Conservation (phyloP, 2,888 invertebrate genomes). For the Sclerodermus sp. region DNA sequence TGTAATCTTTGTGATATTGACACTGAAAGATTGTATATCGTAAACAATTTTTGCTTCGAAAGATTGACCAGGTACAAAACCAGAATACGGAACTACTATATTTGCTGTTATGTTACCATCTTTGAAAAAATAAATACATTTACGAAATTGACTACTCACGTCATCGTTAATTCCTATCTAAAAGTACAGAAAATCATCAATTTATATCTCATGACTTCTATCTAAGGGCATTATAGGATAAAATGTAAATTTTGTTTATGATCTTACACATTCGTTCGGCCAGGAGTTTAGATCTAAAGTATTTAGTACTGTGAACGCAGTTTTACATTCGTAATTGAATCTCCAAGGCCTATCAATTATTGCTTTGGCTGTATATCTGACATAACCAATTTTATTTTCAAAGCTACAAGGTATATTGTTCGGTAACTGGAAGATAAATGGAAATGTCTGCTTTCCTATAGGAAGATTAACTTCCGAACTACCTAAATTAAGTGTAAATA, state of each 20-base stretch:
- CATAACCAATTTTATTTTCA: slow-evolving; percentile 66
- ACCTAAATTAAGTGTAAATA: not conserved
- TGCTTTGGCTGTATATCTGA: slow-evolving; percentile 78
- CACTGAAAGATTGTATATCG: slow-evolving; percentile 68
- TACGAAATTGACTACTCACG: not conserved
- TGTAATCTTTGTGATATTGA: slow-evolving; percentile 40
- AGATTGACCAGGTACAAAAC: slow-evolving; percentile 68
- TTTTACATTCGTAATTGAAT: slow-evolving; percentile 77
- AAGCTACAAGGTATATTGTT: slow-evolving; percentile 76
- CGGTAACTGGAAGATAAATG: slow-evolving; percentile 75
- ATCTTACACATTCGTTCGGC: not conserved
- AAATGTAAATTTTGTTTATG: not conserved
- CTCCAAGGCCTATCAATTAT: slow-evolving; percentile 78
- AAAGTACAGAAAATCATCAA: too few species aligned
- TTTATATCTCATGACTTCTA: too few species aligned
- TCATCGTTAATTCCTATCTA: not conserved
- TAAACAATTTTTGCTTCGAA: slow-evolving; percentile 69
- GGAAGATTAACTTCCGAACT: slow-evolving; percentile 52
- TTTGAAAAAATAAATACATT: not conserved
- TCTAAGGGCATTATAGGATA: too few species aligned
- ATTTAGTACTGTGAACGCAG: slow-evolving; percentile 76
- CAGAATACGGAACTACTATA: slow-evolving; percentile 12
- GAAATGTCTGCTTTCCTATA: slow-evolving; percentile 71
- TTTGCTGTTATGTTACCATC: not conserved
- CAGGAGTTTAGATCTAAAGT: slow-evolving; percentile 66